phyloP scores from a whole-genome alignment of 1,140 invertebrate genomes.

The Drosophila teissieri region DNA sequence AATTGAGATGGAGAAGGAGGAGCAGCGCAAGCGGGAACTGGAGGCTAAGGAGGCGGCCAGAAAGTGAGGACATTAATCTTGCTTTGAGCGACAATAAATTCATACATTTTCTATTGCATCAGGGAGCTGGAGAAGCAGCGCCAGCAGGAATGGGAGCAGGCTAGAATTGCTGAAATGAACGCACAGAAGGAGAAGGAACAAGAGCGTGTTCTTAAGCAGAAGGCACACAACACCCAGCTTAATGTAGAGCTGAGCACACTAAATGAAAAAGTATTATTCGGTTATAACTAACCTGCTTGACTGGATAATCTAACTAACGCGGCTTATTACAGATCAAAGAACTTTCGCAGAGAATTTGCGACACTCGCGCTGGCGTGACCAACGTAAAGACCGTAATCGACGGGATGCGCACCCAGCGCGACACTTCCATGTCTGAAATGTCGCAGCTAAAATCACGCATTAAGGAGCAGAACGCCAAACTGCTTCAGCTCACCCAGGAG shows the following conservation, averaged over 20 bases:
- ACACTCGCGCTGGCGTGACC: constrained; percentile 94
- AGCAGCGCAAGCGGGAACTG: constrained; percentile 89
- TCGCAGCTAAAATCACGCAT: constrained; percentile 92
- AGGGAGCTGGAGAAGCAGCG: constrained; percentile 97
- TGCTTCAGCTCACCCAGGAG: constrained; percentile 92
- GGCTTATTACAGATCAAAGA: constrained; percentile 88
- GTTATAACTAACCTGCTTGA: background rate
- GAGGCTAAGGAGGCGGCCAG: constrained; percentile 93
- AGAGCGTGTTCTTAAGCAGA: constrained; percentile 94
- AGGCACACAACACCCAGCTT: constrained; percentile 95
- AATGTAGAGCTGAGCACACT: constrained; percentile 85
- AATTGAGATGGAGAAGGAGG: constrained; percentile 92
- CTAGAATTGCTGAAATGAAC: constrained; percentile 94
- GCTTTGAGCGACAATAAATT: fast-evolving
- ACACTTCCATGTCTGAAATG: constrained; percentile 95
- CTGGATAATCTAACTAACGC: background rate
- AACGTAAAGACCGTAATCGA: constrained; percentile 98
- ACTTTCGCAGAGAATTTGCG: constrained; percentile 93
- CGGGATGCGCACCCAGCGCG: constrained; percentile 96
- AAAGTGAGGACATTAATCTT: constrained; percentile 84
- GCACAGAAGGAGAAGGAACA: constrained; percentile 94
- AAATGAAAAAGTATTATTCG: constrained; percentile 88
- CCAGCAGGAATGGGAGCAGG: constrained; percentile 98
- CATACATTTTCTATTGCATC: constrained; percentile 34
- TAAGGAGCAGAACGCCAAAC: constrained; percentile 93